phyloP scores from a whole-genome alignment of 1,140 invertebrate genomes.

The Lepidotrigona ventralis region DNA sequence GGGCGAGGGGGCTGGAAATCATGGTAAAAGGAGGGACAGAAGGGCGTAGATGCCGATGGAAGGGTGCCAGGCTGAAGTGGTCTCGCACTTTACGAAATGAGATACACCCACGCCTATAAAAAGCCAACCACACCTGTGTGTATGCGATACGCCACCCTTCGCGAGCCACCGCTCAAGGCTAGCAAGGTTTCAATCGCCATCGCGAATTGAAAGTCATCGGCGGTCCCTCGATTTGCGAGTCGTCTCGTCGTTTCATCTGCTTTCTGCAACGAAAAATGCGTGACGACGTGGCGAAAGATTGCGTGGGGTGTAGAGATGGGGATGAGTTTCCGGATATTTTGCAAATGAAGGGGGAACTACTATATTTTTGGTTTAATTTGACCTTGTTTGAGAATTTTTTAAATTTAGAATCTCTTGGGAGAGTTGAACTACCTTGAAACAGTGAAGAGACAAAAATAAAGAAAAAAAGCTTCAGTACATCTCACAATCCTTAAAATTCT shows the following conservation, averaged over 20 bases:
- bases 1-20: slow-evolving; percentile 24
- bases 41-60: slow-evolving; percentile 10
- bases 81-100: slow-evolving; percentile 62
- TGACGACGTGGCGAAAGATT: neutral
- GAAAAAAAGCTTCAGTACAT: no score
- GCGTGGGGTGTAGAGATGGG: neutral
- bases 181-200: slow-evolving; percentile 11
- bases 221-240: neutral
- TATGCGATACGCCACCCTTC: slow-evolving; percentile 21
- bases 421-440: no score
- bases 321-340: no score
- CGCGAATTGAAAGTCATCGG: slow-evolving; percentile 14
- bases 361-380: no score
- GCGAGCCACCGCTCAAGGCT: neutral
- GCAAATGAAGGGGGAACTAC: no score
- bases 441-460: no score
- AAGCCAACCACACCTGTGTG: slow-evolving; percentile 50
- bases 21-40: slow-evolving; percentile 16
- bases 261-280: neutral
- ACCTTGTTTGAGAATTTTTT: no score
- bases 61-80: slow-evolving; percentile 41
- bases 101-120: slow-evolving; percentile 60
- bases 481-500: no score
- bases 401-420: no score
- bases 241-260: neutral